A percentile compares a stretch with the other conserved stretches of the same genome.
Conservation (phyloP, 2,888 invertebrate species). For the Mantis religiosa region DNA sequence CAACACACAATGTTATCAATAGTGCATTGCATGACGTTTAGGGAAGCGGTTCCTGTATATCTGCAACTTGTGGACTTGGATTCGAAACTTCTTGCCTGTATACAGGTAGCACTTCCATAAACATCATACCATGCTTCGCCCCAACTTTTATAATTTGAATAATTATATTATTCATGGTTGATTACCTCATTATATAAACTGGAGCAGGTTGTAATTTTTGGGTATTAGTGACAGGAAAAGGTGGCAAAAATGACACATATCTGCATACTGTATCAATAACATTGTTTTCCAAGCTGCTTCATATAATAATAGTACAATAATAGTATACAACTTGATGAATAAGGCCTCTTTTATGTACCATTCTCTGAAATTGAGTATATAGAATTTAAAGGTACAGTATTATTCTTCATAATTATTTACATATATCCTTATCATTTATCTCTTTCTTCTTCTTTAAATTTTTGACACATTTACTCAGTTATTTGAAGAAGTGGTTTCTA, state of each 20-base stretch:
- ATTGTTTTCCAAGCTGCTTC: neutral
- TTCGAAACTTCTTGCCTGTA: too few species aligned
- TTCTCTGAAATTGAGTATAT: neutral
- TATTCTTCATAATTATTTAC: neutral
- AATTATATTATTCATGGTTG: too few species aligned
- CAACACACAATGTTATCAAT: too few species aligned
- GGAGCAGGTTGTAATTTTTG: too few species aligned
- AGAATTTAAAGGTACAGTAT: neutral
- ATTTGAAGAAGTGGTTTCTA: neutral
- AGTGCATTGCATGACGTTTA: too few species aligned
- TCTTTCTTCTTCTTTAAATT: neutral
- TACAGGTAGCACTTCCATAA: too few species aligned
- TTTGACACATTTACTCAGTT: neutral
- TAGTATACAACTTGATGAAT: conserved; percentile 4
- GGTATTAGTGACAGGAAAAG: too few species aligned
- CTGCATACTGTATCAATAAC: neutral
- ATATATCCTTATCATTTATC: neutral
- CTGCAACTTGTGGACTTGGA: too few species aligned
- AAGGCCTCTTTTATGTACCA: conserved; percentile 11
- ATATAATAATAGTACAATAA: conserved; percentile 5
- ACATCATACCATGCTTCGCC: too few species aligned
- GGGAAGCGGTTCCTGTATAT: too few species aligned
- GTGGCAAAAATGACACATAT: neutral
- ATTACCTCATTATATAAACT: too few species aligned
- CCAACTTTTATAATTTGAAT: too few species aligned